Evolutionary conservation across 2,888 invertebrate species (phyloP).

Genomic region (Athalia rosae): DNA sequence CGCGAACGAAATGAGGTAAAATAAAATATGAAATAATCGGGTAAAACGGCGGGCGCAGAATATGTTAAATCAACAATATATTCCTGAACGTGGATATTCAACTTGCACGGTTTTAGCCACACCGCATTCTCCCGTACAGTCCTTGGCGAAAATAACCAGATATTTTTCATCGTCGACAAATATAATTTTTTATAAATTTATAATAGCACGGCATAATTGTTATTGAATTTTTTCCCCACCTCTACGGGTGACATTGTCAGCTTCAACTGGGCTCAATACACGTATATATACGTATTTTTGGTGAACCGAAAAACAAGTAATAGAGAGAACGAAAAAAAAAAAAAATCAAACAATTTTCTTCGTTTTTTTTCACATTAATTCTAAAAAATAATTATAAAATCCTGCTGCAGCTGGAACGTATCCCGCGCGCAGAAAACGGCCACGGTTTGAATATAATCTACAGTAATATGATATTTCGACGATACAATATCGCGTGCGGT

Average conservation of each 20-base stretch:
- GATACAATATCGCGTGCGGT: no score
- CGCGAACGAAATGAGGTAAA: neutral
- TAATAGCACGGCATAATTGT: neutral
- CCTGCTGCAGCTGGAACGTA: neutral
- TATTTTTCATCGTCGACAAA: neutral
- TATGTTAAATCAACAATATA: constrained; percentile 46
- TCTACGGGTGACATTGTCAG: neutral
- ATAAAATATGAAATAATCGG: neutral
- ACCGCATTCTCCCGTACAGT: constrained; percentile 33
- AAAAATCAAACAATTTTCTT: neutral
- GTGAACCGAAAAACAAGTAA: neutral
- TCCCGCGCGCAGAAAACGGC: no score
- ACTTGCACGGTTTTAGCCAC: constrained; percentile 36
- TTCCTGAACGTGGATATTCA: constrained; percentile 25
- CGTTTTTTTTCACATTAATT: neutral
- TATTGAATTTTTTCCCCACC: neutral
- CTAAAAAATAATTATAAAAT: neutral
- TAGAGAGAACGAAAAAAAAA: no score
- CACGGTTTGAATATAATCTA: no score
- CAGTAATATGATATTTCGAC: no score
- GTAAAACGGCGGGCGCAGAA: constrained; percentile 15
- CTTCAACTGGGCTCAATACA: no score
- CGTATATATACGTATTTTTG: neutral
- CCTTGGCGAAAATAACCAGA: neutral
- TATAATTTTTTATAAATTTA: neutral